phyloP scores from a whole-genome alignment of 37 sponge, comb jelly and placozoan species.

The Halisarca cf. caerulea region DNA sequence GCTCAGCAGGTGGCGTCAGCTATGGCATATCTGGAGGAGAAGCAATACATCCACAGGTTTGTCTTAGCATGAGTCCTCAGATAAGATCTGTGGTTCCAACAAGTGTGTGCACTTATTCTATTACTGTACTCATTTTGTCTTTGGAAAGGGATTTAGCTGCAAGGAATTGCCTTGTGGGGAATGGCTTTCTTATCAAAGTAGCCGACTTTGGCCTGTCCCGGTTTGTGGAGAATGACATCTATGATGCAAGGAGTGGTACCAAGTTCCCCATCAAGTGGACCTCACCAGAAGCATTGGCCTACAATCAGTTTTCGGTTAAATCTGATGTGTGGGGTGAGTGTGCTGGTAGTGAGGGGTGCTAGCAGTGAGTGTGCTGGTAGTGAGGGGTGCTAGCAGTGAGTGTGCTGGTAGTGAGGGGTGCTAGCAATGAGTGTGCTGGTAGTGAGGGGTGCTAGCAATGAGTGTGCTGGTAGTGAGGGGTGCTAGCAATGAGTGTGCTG shows the following conservation, averaged over 20 bases:
- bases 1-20: conserved; percentile 92
- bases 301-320: conserved; percentile 92
- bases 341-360: too few species aligned
- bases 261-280: conserved; percentile 99
- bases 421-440: too few species aligned
- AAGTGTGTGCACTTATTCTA: conserved; percentile 3
- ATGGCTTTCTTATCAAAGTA: conserved; percentile 85
- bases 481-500: too few species aligned
- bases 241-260: conserved; percentile 91
- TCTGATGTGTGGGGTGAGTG: conserved; percentile 98
- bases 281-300: conserved; percentile 96
- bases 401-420: too few species aligned
- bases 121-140: neutral
- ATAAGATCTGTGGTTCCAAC: neutral
- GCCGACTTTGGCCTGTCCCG: conserved; percentile 98
- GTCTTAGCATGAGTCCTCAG: neutral
- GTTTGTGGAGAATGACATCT: conserved; percentile 85
- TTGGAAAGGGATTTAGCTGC: conserved; percentile 90
- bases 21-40: conserved; percentile 94
- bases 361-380: too few species aligned
- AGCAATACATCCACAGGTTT: conserved; percentile 93
- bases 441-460: too few species aligned
- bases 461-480: too few species aligned
- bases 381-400: too few species aligned
- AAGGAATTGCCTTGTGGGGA: conserved; percentile 95